Conservation (phyloP, 2,888 invertebrate genomes). For the Oscheius sp. region DNA sequence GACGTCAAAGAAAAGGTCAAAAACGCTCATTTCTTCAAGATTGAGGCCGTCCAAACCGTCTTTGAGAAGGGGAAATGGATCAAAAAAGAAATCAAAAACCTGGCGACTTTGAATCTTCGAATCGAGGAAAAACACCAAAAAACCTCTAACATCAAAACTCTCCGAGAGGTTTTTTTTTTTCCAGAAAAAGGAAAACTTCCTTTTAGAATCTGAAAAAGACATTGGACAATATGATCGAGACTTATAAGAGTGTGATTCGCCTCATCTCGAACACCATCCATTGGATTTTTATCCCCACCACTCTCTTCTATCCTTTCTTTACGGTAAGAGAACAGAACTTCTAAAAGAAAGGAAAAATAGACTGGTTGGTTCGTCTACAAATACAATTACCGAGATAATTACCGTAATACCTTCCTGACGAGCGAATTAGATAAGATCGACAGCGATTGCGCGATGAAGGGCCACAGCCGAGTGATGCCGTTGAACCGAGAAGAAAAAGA, state of each 20-base stretch:
- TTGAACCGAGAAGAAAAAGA: slow-evolving; percentile 46
- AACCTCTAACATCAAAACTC: slow-evolving; percentile 4
- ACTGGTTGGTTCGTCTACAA: slow-evolving; percentile 46
- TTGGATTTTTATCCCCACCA: slow-evolving; percentile 15
- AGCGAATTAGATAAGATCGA: slow-evolving; percentile 57
- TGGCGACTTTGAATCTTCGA: slow-evolving; percentile 17
- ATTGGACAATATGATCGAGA: not conserved
- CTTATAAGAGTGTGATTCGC: not conserved
- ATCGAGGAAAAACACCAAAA: not conserved
- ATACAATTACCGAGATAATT: slow-evolving; percentile 50
- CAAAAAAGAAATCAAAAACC: slow-evolving; percentile 22
- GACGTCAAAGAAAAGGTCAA: slow-evolving; percentile 1
- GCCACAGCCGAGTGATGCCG: slow-evolving; percentile 50
- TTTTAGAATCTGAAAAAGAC: slow-evolving; percentile 26
- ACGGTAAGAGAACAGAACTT: slow-evolving; percentile 7
- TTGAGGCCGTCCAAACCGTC: slow-evolving; percentile 1
- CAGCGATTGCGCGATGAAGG: slow-evolving; percentile 45
- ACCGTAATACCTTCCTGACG: slow-evolving; percentile 54
- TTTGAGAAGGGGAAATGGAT: slow-evolving; percentile 15
- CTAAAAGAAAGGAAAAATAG: slow-evolving; percentile 22
- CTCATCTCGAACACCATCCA: not conserved
- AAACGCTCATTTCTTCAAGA: slow-evolving; percentile 18
- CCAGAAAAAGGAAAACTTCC: not conserved
- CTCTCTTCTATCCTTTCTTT: slow-evolving; percentile 27
- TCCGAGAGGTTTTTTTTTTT: not conserved